Base-by-base conservation (phyloP, 2,113 vertebrate species). In the Calidris pugnax region DNA sequence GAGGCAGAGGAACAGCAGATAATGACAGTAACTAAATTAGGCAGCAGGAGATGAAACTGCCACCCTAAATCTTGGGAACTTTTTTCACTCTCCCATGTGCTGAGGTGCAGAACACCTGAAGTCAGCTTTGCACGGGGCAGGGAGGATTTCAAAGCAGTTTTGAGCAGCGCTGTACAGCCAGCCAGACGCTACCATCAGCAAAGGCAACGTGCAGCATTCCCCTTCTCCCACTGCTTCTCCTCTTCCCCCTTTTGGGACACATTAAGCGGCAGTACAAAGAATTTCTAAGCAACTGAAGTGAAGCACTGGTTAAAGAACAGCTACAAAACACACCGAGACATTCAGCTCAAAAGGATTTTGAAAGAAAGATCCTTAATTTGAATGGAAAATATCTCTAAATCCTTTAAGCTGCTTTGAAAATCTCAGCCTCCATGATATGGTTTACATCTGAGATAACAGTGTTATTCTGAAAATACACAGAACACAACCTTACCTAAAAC, bases 361-460 rank as follows among this genome's bases (percentile, higher is more conserved):
- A 76, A 93, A 94, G 77, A 91, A 87, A 97, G 85, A 96, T 56
- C 75, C 77, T 76, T 91, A 95, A 94, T 97, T 96, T 96, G 94
- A 96, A 95, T 95, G 74, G 93, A 96, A 96, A 96, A 96, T 85
- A n/a, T 91, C 81, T 95, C 81, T 85, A 97, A 96, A 96, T 95
- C 93, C 93, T 91, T 96, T 97, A 95, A 95, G 93, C 89, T 92
- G 53, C 95, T 95, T 95, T 95, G 89, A 95, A 95, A 97, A 95
- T 85, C 94, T 97, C 94, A 91, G 74, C 47, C 77, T 91, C 74
- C 74, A 66, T 60, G 74, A 87, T 92, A 87, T 24, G 78, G 87
- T 95, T 96, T 96, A 92, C 86, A 76, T 87, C 81, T 89, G 76
- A 92, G 92, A 91, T 91, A 95, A 82, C 57, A 84, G 51, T 28